phyloP scores from a whole-genome alignment of 2,113 vertebrate species.

The Brachypteracias leptosomus region DNA sequence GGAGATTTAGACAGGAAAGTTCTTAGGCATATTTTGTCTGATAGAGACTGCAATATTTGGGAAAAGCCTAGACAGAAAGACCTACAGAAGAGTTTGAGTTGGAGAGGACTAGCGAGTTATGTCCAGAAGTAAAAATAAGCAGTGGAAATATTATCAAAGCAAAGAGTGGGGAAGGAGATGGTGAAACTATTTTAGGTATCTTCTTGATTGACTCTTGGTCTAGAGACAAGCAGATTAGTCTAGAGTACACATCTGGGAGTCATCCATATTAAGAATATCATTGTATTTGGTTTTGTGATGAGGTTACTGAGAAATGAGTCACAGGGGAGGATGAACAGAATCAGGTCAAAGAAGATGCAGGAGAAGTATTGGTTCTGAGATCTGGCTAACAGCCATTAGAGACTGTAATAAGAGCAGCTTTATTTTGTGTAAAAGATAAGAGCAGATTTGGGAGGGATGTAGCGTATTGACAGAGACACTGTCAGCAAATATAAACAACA shows the following conservation, averaged over 20 bases:
- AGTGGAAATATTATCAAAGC: neutral
- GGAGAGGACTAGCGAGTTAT: neutral
- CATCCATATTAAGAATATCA: neutral
- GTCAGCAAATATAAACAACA: conserved; percentile 15
- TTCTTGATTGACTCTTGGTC: neutral
- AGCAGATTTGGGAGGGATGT: neutral
- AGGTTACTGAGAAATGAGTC: neutral
- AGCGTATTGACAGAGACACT: neutral
- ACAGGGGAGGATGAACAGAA: neutral
- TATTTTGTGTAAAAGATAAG: conserved; percentile 34
- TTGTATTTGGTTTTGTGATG: neutral
- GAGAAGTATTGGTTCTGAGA: neutral
- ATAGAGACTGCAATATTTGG: neutral
- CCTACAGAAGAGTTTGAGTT: neutral
- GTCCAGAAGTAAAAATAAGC: neutral
- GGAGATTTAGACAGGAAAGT: neutral
- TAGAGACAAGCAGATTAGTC: neutral
- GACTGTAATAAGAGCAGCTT: neutral
- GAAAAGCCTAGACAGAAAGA: neutral
- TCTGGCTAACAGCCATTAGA: neutral
- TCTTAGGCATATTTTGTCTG: neutral
- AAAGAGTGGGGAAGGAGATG: neutral
- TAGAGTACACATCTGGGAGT: neutral
- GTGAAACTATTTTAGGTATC: neutral
- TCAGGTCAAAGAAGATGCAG: neutral